Base-by-base conservation (phyloP, 1,140 invertebrate genomes). In the Bombus breviceps region DNA sequence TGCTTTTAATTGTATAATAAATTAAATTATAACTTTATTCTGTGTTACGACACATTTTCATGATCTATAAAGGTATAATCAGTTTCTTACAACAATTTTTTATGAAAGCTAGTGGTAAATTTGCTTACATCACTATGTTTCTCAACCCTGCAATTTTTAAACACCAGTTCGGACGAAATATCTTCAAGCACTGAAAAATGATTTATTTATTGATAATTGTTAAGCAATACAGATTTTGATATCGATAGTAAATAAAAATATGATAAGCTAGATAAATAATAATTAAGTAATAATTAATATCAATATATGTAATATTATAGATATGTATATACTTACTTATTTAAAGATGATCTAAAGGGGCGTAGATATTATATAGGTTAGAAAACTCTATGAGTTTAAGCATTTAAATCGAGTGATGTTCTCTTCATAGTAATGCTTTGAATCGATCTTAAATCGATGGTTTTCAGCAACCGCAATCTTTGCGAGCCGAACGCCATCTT, bases 401-500 rank as follows among this genome's bases (percentile, higher is more conserved):
- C 9, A 37, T 53, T 53, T 53, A 53, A 22, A 53, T 53, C 5
- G 47, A 9, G 3, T 4, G 22, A 22, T 22, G 9, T 37, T 68
- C 1, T 37, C 1, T 22, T 9, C 18, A 37, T 25, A 18, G 28
- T 8, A 15, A 41, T 47, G 0, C 8, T 43, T 47, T 32, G 41
- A 15, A 28, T 81, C 59, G 59, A 73, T 64, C 25, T 28, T 13
- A 28, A 47, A 37, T 62, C n/a, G 28, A 53, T 69, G n/a, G 9
- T 71, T 39, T 74, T 57, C 66, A 22, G 22, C 22, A n/a, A 80
- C 3, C 37, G 43, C 3, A 37, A 59, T 64, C 69, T 78, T 64
- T 57, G 59, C 43, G 69, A 64, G 68, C 53, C 47, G 43, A 82
- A 80, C 62, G 73, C 76, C 85, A 91, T 88, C 82, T 92, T 92